Percentiles rank a stretch among this genome's conserved stretches.
Conservation (phyloP, 2,113 vertebrate species). For the Alethe diademata region DNA sequence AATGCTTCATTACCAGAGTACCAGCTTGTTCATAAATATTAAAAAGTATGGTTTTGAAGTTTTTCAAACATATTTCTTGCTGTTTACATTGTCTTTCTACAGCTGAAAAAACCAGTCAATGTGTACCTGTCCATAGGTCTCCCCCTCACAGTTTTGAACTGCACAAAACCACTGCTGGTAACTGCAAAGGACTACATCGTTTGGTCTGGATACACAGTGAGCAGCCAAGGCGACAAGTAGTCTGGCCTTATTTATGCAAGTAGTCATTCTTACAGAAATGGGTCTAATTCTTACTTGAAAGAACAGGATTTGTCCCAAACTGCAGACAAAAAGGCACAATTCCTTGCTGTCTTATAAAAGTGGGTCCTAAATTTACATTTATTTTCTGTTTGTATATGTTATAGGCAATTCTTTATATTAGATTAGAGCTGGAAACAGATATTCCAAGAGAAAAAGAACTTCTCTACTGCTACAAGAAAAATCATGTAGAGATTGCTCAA, state of each 20-base stretch:
- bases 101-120: not conserved
- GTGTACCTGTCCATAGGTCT: not conserved
- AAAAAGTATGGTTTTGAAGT: constrained; percentile 39
- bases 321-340: not conserved
- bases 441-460: not conserved
- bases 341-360: not conserved
- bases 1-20: constrained; percentile 63
- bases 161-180: not conserved
- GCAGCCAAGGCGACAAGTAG: not conserved
- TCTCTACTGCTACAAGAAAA: not conserved
- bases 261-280: not conserved
- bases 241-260: constrained; percentile 11
- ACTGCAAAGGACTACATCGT: not conserved
- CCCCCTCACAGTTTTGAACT: not conserved
- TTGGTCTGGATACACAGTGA: not conserved
- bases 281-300: not conserved
- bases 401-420: not conserved
- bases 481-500: not conserved
- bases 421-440: not conserved
- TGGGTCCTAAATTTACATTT: not conserved
- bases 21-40: constrained; percentile 62
- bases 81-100: constrained; percentile 3
- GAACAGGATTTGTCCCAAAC: not conserved
- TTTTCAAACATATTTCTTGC: constrained; percentile 5
- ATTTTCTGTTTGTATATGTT: not conserved